Conservation (phyloP, 92 coral and sea anemone species). For the Hydrozoanthus gracilis region DNA sequence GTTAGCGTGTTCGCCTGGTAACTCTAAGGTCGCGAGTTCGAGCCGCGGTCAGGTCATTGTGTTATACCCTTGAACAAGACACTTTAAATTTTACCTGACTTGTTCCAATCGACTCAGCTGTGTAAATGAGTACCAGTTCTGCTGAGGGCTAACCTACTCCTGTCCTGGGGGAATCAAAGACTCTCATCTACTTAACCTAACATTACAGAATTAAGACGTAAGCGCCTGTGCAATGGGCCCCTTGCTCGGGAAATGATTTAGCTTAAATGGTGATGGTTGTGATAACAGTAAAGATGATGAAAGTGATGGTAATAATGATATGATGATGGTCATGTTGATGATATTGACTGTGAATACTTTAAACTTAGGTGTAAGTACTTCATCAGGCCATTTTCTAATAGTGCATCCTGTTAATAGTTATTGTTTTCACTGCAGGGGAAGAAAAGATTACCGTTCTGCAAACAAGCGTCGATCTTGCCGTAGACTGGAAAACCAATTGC, state of each 20-base stretch:
- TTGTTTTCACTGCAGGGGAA: slow-evolving; percentile 61
- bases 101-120: too few species aligned
- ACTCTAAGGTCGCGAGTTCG: too few species aligned
- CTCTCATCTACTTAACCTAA: too few species aligned
- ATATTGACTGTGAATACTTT: background rate
- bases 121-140: too few species aligned
- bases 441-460: slow-evolving; percentile 85
- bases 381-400: too few species aligned
- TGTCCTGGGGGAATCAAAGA: too few species aligned
- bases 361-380: background rate
- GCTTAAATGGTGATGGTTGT: background rate
- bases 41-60: too few species aligned
- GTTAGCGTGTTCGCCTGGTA: too few species aligned
- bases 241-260: background rate
- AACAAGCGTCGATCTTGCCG: slow-evolving; percentile 84
- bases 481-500: slow-evolving; percentile 78
- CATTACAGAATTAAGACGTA: too few species aligned
- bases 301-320: background rate
- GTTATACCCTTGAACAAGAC: too few species aligned
- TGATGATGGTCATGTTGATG: background rate
- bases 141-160: too few species aligned
- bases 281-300: background rate
- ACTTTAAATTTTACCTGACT: too few species aligned
- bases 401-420: background rate
- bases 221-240: background rate